A percentile compares a stretch with the other conserved stretches of the same genome.
These are phyloP conservation scores for Todiramphus saurophagus DNA, from an alignment of 2,113 vertebrate genomes.

Conservation along the genomic window DNA sequence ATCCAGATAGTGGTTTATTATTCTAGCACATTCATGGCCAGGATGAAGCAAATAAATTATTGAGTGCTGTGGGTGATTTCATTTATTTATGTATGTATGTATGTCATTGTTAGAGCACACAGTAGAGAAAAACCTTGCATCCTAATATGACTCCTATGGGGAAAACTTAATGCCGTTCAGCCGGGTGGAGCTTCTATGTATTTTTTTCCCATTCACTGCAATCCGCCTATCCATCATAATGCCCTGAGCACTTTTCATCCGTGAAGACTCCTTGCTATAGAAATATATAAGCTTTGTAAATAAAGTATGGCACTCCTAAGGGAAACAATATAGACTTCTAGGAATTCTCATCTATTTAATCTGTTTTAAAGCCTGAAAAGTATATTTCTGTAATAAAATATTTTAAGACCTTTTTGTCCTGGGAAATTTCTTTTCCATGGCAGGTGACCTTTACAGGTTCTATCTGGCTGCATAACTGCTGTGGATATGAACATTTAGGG, in stretches of 20 bases:
- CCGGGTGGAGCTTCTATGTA: neutral
- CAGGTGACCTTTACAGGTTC: slow-evolving; percentile 44
- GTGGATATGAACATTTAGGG: slow-evolving; percentile 13
- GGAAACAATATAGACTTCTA: neutral
- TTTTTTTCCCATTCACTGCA: neutral
- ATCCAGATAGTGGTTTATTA: slow-evolving; percentile 1
- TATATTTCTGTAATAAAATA: slow-evolving; percentile 48
- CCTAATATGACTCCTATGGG: neutral
- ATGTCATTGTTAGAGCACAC: slow-evolving; percentile 29
- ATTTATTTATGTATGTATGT: slow-evolving; percentile 5
- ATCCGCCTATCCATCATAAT: neutral
- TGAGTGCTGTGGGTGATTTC: slow-evolving; percentile 9
- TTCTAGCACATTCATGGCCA: neutral
- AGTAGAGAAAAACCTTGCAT: slow-evolving; percentile 17
- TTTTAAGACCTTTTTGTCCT: slow-evolving; percentile 39
- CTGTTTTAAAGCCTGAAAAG: slow-evolving; percentile 35
- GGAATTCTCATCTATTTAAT: slow-evolving; percentile 49
- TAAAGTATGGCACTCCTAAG: slow-evolving; percentile 24
- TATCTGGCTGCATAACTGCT: neutral
- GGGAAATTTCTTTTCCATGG: slow-evolving; percentile 36
- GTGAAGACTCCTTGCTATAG: neutral
- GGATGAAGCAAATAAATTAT: slow-evolving; percentile 50
- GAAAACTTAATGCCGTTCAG: slow-evolving; percentile 1
- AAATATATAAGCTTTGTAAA: slow-evolving; percentile 18
- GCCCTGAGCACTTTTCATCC: slow-evolving; percentile 6